Evolutionary conservation across 1,140 invertebrate species (phyloP).

Genomic region (Scaptodrosophila lebanonensis): DNA sequence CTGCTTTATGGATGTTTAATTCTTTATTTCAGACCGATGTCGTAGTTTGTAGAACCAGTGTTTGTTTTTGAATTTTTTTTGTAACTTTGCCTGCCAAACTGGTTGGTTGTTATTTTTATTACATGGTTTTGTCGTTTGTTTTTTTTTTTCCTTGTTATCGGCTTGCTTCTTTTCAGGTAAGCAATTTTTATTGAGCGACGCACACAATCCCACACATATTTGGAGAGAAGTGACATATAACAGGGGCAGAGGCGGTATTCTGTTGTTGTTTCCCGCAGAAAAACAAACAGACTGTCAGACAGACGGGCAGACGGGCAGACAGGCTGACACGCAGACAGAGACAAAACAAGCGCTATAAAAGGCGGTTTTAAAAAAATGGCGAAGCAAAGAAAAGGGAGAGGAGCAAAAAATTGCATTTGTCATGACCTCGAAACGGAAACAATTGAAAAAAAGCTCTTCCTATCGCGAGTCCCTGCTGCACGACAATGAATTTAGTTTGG

Average conservation of each 20-base stretch:
- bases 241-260: too few species aligned
- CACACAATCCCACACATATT: too few species aligned
- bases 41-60: too few species aligned
- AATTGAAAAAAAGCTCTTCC: slow-evolving; percentile 73
- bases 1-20: background rate
- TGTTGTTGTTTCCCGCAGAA: too few species aligned
- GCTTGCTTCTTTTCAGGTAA: slow-evolving; percentile 43
- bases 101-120: slow-evolving; percentile 59
- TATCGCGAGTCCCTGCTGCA: slow-evolving; percentile 49
- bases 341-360: slow-evolving; percentile 12
- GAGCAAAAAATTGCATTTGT: slow-evolving; percentile 52
- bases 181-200: slow-evolving; percentile 58
- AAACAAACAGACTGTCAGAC: too few species aligned
- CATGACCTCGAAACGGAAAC: slow-evolving; percentile 72
- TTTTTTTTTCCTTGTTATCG: slow-evolving; percentile 14
- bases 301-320: slow-evolving; percentile 5
- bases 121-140: slow-evolving; percentile 39
- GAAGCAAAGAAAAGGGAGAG: background rate
- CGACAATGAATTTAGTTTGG: slow-evolving; percentile 51
- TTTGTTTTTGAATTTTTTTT: slow-evolving; percentile 20
- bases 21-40: background rate
- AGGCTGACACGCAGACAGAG: slow-evolving; percentile 17
- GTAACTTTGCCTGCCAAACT: slow-evolving; percentile 19
- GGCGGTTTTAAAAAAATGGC: background rate
- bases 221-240: slow-evolving; percentile 49